Percentiles rank a stretch among this genome's conserved stretches.
These are phyloP conservation scores for Boulengeromyrus knoepffleri DNA, from an alignment of 2,113 vertebrate species.

Conservation along the genomic window DNA sequence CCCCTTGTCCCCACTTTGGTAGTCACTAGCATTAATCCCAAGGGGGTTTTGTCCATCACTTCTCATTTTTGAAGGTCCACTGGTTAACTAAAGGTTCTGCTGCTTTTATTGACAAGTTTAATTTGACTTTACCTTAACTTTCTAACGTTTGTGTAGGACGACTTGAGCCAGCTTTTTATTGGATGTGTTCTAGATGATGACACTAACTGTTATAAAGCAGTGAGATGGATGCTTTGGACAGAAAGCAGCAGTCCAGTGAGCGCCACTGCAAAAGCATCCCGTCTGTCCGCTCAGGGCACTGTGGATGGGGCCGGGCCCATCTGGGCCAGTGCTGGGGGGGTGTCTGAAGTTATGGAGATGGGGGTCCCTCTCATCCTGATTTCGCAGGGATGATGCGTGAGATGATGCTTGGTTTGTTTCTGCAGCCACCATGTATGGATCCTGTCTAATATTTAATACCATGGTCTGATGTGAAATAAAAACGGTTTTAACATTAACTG, in stretches of 20 bases:
- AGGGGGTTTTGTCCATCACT: background rate
- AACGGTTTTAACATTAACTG: conserved; percentile 10
- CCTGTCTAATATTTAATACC: background rate
- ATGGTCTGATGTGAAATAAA: background rate
- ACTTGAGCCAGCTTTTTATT: background rate
- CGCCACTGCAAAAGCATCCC: background rate
- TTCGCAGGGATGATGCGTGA: background rate
- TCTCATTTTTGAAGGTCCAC: background rate
- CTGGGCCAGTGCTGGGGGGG: background rate
- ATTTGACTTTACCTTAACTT: background rate
- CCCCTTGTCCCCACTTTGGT: background rate
- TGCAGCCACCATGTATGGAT: background rate
- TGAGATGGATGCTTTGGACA: background rate
- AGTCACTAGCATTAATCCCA: background rate
- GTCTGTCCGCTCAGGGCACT: background rate
- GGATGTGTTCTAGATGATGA: background rate
- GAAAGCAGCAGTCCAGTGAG: background rate
- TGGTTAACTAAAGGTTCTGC: background rate
- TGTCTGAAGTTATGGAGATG: background rate
- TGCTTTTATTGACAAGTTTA: background rate
- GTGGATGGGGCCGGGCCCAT: background rate
- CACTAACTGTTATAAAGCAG: background rate
- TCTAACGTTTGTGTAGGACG: background rate
- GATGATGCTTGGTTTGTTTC: background rate
- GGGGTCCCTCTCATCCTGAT: background rate